Evolutionary conservation across 2,113 vertebrate genomes (phyloP), one percentile per base, ranked within the genome.

Genomic region (Sminthopsis crassicaudata): DNA sequence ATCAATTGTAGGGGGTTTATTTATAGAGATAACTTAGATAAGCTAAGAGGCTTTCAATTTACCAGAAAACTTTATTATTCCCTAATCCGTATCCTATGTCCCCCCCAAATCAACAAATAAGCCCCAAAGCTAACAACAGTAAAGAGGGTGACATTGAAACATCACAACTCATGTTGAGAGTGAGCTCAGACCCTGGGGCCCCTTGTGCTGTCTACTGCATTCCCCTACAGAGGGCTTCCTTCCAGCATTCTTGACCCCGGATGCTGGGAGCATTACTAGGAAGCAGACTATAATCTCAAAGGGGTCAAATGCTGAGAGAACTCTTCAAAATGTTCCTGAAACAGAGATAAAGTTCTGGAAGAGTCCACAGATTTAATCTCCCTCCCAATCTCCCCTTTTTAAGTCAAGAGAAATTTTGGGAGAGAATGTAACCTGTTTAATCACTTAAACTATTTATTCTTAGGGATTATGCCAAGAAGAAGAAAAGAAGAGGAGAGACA

Each of bases 61-160:
- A 92, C 76, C 88, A 95, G 55, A 89, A 92, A 89, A 92, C 67
- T 90, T 95, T 89, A 95, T 91, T 84, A 76, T 96, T 98, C 97
- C 94, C 91, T 90, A 60, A 96, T 91, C 93, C 95, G 93, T 96
- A 84, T 90, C 76, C 46, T 97, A 53, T 94, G 93, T 94, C 55
- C 54, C 55, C 25, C 8, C 9, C 2, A 55, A 23, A 55, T 24
- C 24, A 55, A 55, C 25, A 60, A 60, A 60, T 12, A 67, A 60
- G 14, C 57, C 12, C 30, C 60, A 36, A 67, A 67, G 3, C 12
- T 30, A 30, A 60, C 27, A 60, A 30, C 55, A 95, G 93, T 16
- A 23, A 96, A 93, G 90, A 89, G 57, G 51, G 50, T 50, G 90
- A 95, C 67, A 95, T 92, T 91, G 97, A 97, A 91, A 96, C 2